Percentiles rank a stretch among this genome's conserved stretches.
Conservation (phyloP, 2,888 invertebrate genomes). For the Phortica magna region DNA sequence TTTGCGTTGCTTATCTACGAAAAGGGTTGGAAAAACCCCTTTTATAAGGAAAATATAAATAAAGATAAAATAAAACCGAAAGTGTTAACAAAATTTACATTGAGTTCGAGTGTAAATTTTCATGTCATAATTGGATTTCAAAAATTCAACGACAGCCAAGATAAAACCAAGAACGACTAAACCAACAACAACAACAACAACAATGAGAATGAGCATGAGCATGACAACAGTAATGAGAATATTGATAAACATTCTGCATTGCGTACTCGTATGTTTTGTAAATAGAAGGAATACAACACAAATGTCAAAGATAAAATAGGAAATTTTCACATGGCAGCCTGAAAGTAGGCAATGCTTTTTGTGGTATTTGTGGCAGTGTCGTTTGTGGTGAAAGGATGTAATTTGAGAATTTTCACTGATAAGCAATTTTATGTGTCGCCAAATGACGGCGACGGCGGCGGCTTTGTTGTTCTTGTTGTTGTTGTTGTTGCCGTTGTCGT, state of each 20-base stretch:
- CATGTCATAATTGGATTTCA: conserved; percentile 69
- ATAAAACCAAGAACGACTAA: background rate
- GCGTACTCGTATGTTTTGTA: conserved; percentile 5
- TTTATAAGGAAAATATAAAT: background rate
- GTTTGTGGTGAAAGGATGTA: conserved; percentile 48
- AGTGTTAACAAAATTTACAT: conserved; percentile 20
- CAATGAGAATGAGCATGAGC: background rate
- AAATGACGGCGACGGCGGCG: background rate
- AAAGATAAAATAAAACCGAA: background rate
- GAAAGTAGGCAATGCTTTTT: conserved; percentile 3
- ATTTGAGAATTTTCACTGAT: conserved; percentile 62
- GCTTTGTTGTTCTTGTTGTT: background rate
- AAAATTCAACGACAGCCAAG: background rate
- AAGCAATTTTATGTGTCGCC: conserved; percentile 61
- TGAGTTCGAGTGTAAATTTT: conserved; percentile 48
- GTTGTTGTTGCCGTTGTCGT: background rate
- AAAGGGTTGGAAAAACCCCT: background rate
- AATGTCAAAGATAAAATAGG: conserved; percentile 18
- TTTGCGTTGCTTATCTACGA: conserved; percentile 44
- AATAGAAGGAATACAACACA: background rate
- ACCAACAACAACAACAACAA: background rate
- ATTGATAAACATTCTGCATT: conserved; percentile 12
- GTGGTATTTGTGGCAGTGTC: background rate
- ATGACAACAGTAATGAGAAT: background rate
- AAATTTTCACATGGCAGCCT: conserved; percentile 36